These are phyloP conservation scores for Pediacus dermestoides DNA, from an alignment of 2,888 invertebrate species.

Conservation along the genomic window DNA sequence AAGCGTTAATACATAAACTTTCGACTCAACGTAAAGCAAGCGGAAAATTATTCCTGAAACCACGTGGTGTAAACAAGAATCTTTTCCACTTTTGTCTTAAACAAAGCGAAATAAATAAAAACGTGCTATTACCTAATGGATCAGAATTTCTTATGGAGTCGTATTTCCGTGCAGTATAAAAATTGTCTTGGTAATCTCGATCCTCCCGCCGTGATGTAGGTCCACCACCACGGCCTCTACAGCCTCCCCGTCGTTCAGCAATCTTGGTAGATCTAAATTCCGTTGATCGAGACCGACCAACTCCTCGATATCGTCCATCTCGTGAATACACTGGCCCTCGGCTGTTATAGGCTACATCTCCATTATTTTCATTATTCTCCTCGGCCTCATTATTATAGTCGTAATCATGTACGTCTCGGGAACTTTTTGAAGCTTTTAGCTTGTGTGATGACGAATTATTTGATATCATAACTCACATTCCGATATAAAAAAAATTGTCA, in stretches of 20 bases:
- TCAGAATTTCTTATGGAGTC: conserved; percentile 48
- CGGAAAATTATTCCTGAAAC: too few species aligned
- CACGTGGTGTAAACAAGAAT: too few species aligned
- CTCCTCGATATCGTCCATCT: conserved; percentile 31
- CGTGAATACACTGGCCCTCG: conserved; percentile 25
- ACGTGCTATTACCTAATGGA: conserved; percentile 26
- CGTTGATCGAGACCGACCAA: conserved; percentile 35
- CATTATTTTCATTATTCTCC: conserved; percentile 45
- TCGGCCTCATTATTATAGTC: conserved; percentile 52
- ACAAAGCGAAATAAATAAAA: too few species aligned
- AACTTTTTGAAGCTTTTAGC: conserved; percentile 60
- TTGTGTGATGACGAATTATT: conserved; percentile 56
- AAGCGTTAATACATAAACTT: too few species aligned
- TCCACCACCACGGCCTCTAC: conserved; percentile 35
- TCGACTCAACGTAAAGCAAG: too few species aligned
- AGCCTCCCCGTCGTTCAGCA: conserved; percentile 34
- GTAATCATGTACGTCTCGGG: conserved; percentile 47
- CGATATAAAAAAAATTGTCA: conserved; percentile 31
- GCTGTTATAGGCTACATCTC: conserved; percentile 6
- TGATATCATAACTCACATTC: conserved; percentile 63
- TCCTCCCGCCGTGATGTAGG: conserved; percentile 42
- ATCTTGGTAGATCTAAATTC: conserved; percentile 39
- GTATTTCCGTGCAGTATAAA: conserved; percentile 40
- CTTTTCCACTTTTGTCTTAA: too few species aligned
- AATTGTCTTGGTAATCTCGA: conserved; percentile 53